Evolutionary conservation across 2,113 vertebrate species (phyloP).

Genomic region (Heterotilapia buettikoferi): DNA sequence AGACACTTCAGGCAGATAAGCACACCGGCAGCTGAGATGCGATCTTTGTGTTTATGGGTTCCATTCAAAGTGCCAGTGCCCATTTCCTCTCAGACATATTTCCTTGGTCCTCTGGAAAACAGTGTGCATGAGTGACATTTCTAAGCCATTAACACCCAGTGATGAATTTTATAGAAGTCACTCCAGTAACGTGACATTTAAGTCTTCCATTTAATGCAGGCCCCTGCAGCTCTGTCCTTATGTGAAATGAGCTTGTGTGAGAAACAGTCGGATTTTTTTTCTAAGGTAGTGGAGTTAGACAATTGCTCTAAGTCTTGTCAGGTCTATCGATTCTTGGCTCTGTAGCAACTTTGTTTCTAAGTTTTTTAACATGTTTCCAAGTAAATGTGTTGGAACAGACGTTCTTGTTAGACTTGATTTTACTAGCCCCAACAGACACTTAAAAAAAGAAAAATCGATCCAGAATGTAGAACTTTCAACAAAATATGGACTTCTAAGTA

Average conservation of each 20-base stretch:
- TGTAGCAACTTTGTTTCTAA: neutral
- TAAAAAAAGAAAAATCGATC: neutral
- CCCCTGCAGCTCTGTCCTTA: constrained; percentile 1
- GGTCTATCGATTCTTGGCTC: neutral
- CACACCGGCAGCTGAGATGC: neutral
- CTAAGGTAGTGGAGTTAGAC: neutral
- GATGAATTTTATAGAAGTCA: constrained; percentile 37
- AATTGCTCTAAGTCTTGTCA: neutral
- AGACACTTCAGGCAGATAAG: constrained; percentile 9
- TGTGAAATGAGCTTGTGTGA: neutral
- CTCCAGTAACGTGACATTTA: constrained; percentile 50
- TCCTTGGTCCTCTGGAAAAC: neutral
- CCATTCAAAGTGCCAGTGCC: neutral
- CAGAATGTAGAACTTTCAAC: neutral
- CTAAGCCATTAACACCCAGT: constrained; percentile 31
- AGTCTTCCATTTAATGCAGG: constrained; percentile 12
- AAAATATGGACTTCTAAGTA: neutral
- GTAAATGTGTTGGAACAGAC: neutral
- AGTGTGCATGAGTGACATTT: constrained; percentile 53
- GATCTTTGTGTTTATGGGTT: constrained; percentile 15
- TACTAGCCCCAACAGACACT: neutral
- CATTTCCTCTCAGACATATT: neutral
- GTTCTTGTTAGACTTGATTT: neutral
- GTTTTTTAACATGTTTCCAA: neutral
- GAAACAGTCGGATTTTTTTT: constrained; percentile 10